A percentile compares a stretch with the other conserved stretches of the same genome.
phyloP scores from a whole-genome alignment of 2,888 invertebrate species.

The Megalurothrips usitatus region DNA sequence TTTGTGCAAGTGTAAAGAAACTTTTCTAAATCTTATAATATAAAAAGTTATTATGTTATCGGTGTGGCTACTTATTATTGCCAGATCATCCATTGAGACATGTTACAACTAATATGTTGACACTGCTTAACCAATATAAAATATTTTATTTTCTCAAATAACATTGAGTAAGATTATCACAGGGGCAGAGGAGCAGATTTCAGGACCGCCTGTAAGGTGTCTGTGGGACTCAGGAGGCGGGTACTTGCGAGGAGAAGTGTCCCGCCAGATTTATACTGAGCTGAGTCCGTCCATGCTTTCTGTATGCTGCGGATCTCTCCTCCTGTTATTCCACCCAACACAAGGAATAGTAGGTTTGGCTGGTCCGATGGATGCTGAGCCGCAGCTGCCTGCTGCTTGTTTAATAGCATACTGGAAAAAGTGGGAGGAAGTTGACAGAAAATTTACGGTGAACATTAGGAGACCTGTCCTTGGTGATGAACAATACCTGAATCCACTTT shows the following conservation, averaged over 20 bases:
- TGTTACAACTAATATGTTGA: background rate
- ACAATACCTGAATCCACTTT: background rate
- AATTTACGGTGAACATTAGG: background rate
- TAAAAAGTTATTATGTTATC: too few species aligned
- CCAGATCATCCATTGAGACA: background rate
- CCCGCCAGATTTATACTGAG: background rate
- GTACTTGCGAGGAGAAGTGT: background rate
- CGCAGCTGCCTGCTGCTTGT: background rate
- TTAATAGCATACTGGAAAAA: background rate
- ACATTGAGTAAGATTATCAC: background rate
- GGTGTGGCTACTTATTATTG: too few species aligned
- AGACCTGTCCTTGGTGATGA: background rate
- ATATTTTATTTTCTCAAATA: background rate
- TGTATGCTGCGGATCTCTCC: background rate
- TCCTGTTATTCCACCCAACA: conserved; percentile 8
- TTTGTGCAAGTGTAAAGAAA: background rate
- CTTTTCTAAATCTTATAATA: background rate
- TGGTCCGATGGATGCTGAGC: background rate
- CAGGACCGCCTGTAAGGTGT: background rate
- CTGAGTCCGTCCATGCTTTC: background rate
- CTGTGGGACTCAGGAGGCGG: background rate
- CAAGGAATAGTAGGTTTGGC: background rate
- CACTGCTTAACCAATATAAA: too few species aligned
- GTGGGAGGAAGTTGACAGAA: background rate
- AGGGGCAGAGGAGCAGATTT: background rate